phyloP scores from a whole-genome alignment of 2,113 vertebrate genomes.

The Ancistrus triradiatus region DNA sequence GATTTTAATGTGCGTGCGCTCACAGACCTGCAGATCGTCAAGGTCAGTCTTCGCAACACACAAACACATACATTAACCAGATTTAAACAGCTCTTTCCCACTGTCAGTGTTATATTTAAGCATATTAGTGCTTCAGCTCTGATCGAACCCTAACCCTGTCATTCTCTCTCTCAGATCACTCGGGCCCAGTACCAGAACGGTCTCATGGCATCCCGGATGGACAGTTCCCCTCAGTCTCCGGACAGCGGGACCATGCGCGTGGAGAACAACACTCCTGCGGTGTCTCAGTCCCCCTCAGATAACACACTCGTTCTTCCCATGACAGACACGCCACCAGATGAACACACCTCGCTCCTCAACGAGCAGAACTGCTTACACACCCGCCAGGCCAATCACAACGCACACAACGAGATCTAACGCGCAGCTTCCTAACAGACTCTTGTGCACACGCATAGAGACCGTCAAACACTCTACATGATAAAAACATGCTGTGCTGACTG shows the following conservation, averaged over 20 bases:
- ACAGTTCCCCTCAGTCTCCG: constrained; percentile 84
- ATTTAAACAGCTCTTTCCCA: no score
- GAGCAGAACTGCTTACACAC: constrained; percentile 76
- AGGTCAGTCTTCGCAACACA: constrained; percentile 66
- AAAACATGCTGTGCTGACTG: not conserved
- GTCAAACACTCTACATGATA: constrained; percentile 2
- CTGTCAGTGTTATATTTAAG: no score
- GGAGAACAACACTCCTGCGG: constrained; percentile 17
- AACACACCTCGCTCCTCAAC: constrained; percentile 84
- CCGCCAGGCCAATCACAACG: constrained; percentile 68
- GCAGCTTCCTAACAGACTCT: constrained; percentile 14
- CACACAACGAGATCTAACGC: constrained; percentile 59
- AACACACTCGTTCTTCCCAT: constrained; percentile 49
- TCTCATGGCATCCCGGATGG: constrained; percentile 80
- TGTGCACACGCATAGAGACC: not conserved
- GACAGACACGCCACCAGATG: constrained; percentile 64
- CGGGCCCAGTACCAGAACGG: constrained; percentile 92
- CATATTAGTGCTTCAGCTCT: no score
- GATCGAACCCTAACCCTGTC: no score
- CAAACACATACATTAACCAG: no score
- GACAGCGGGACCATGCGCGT: constrained; percentile 65
- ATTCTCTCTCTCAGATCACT: constrained; percentile 75
- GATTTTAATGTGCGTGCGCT: constrained; percentile 92
- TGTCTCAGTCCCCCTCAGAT: constrained; percentile 33
- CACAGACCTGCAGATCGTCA: constrained; percentile 85